phyloP scores from a whole-genome alignment of 2,113 vertebrate genomes.

The Gallinago media region DNA sequence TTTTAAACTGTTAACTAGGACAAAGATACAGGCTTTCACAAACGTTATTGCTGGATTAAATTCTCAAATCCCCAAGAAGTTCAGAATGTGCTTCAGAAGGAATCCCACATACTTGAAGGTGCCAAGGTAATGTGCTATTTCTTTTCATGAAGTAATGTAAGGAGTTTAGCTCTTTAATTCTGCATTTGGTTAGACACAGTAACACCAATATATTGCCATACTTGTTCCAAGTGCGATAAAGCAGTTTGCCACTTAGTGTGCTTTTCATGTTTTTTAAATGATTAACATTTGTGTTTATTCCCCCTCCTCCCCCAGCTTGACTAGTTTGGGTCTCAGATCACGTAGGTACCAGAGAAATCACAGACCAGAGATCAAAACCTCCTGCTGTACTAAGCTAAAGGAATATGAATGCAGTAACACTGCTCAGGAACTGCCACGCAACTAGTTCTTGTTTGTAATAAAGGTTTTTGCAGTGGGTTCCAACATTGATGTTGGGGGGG shows the following conservation, averaged over 20 bases:
- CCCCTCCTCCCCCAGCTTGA: background rate
- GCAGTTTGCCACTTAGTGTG: background rate
- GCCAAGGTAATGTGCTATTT: conserved; percentile 76
- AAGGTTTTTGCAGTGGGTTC: background rate
- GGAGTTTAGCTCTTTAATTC: background rate
- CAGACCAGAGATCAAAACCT: background rate
- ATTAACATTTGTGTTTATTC: background rate
- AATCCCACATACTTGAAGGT: conserved; percentile 88
- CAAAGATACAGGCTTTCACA: conserved; percentile 90
- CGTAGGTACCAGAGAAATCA: background rate
- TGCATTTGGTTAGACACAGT: background rate
- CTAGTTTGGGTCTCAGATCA: background rate
- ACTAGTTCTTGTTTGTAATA: background rate
- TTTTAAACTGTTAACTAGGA: conserved; percentile 75
- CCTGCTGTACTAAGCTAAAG: background rate
- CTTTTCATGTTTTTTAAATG: background rate
- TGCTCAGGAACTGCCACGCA: background rate
- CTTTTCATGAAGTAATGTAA: background rate
- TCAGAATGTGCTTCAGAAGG: conserved; percentile 85
- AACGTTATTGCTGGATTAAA: conserved; percentile 85
- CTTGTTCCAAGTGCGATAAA: background rate
- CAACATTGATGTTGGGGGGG: background rate
- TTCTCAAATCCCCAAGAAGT: conserved; percentile 80
- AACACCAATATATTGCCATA: background rate
- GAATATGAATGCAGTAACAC: background rate